Evolutionary conservation across 2,113 vertebrate genomes (phyloP).

Genomic region (Numida meleagris): DNA sequence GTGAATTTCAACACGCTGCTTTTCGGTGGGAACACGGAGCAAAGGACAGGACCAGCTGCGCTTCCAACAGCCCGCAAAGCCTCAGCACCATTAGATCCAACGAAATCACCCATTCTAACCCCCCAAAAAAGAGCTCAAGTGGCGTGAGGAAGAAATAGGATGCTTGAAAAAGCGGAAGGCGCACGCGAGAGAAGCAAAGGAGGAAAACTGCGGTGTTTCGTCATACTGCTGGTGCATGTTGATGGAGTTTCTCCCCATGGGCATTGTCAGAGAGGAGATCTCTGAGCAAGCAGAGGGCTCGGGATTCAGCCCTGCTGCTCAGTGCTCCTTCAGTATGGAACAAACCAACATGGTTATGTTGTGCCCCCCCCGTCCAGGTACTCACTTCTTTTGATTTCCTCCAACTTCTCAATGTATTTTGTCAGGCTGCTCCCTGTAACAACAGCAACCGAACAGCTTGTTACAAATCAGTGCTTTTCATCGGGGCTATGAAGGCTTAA

Average conservation of each 20-base stretch:
- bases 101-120: too few relatives aligned
- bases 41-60: neutral
- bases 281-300: neutral
- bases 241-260: neutral
- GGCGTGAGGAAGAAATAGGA: neutral
- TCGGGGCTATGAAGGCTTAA: rapidly evolving
- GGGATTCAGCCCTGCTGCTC: neutral
- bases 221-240: rapidly evolving
- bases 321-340: rapidly evolving
- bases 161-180: rapidly evolving
- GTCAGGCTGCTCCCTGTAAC: conserved; percentile 88
- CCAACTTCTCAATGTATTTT: conserved; percentile 90
- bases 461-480: neutral
- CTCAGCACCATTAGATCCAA: neutral
- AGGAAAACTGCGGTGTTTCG: neutral
- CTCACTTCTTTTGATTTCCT: conserved; percentile 94
- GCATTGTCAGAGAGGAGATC: neutral
- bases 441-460: neutral
- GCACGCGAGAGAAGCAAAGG: neutral
- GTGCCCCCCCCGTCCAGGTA: conserved; percentile 38
- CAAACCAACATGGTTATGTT: rapidly evolving
- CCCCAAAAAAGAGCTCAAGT: too few relatives aligned
- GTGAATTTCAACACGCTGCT: neutral
- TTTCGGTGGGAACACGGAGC: neutral
- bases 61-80: neutral